Base-by-base conservation (phyloP, 2,797 vertebrate genomes). In the Echiichthys vipera region DNA sequence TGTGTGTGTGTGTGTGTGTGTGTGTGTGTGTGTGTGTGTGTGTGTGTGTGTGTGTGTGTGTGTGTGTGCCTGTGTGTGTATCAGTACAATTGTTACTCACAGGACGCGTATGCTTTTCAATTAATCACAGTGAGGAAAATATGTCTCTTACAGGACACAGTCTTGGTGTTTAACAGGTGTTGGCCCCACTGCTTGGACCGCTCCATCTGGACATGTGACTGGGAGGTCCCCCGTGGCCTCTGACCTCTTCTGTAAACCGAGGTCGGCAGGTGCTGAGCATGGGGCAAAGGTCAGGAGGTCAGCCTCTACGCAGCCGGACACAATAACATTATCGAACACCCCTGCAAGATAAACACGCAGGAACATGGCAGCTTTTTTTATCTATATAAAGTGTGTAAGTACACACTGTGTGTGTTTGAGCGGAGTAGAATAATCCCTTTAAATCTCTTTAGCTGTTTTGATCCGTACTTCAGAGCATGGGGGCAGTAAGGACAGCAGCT, bases 401-500 rank as follows among this genome's bases (percentile, higher is more conserved):
- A 9, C 27, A 36, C 66, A 50, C 30, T 32, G 50, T 65, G 68
- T 75, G 65, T 74, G 57, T 75, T 34, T 51, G 65, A 30, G 45
- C 63, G 68, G 56, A 75, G 68, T 56, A 25, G 47, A 59, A 59
- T 89, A 89, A 91, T 89, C 89, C 58, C 20, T 75, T 81, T 74
- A 84, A 88, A 89, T 84, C 84, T 73, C 71, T 83, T 89, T 84
- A 82, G 68, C 80, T 76, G 78, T 67, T 81, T 68, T 80, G 88
- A 88, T 87, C 84, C 68, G 78, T 81, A 79, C 73, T 65, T 77
- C 73, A 64, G 70, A 77, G 69, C 50, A 43, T 9, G 37, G 18
- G 65, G 71, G 64, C 80, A 79, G 79, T 62, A 77, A 74, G 88
- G 82, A 74, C 79, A 78, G 81, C 89, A 90, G 89, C 89, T 89